Evolutionary conservation across 2,888 invertebrate genomes (phyloP).

Genomic region (Phorcus lineatus): DNA sequence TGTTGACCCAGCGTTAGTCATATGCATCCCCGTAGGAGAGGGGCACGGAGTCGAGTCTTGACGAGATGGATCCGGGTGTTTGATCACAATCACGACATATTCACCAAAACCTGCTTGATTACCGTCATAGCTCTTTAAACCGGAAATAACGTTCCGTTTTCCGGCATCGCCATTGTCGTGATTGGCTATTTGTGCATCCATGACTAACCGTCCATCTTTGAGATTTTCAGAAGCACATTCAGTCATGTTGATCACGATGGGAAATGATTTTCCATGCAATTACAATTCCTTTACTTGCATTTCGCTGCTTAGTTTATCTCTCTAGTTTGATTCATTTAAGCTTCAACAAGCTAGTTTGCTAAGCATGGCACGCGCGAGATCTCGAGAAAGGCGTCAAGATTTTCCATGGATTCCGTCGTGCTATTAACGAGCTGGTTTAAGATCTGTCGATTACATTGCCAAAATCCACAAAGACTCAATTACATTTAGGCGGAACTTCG

Average conservation of each 20-base stretch:
- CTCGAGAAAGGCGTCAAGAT: background rate
- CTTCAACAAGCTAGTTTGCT: constrained; percentile 1
- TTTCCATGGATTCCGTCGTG: background rate
- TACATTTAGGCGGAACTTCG: constrained; percentile 8
- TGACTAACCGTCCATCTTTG: constrained; percentile 7
- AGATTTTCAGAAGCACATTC: background rate
- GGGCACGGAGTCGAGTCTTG: background rate
- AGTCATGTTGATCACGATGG: constrained; percentile 6
- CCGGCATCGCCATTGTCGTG: constrained; percentile 12
- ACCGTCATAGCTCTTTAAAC: background rate
- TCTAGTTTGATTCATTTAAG: constrained; percentile 8
- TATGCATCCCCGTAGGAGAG: background rate
- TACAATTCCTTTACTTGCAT: background rate
- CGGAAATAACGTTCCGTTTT: constrained; percentile 3
- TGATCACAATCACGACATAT: constrained; percentile 15
- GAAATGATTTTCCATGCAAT: constrained; percentile 11
- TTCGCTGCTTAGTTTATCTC: background rate
- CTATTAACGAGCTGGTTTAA: constrained; percentile 2
- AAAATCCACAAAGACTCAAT: background rate
- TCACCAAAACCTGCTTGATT: constrained; percentile 8
- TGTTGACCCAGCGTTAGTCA: background rate
- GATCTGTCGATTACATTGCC: background rate
- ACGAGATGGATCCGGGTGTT: background rate
- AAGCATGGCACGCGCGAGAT: background rate
- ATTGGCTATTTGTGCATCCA: constrained; percentile 13